Evolutionary conservation across 1,140 invertebrate genomes (phyloP).

Genomic region (Marisa cornuarietis): DNA sequence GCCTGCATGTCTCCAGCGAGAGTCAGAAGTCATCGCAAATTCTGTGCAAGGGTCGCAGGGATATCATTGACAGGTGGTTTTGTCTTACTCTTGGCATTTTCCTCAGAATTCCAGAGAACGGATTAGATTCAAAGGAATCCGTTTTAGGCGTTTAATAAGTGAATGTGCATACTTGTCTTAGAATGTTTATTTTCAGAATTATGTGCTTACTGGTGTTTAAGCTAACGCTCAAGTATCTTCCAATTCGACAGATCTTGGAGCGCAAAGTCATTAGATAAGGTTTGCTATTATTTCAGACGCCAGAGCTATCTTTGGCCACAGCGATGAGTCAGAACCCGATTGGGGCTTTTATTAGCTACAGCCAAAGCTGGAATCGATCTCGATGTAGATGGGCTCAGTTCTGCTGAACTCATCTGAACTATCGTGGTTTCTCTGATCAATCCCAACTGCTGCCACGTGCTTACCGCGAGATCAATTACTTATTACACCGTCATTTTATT

Average conservation of each 20-base stretch:
- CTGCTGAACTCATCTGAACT: no score
- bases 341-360: slow-evolving; percentile 26
- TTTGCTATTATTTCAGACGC: slow-evolving; percentile 11
- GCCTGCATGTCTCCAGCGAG: not conserved
- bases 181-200: not conserved
- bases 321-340: slow-evolving; percentile 26
- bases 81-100: no score
- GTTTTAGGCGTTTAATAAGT: not conserved
- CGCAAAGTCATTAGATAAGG: not conserved
- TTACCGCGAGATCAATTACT: not conserved
- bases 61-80: not conserved
- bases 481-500: not conserved
- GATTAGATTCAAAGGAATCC: not conserved
- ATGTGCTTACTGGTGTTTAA: not conserved
- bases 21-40: not conserved
- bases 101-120: not conserved
- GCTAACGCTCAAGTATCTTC: not conserved
- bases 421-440: not conserved
- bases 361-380: slow-evolving; percentile 9
- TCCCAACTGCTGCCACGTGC: not conserved
- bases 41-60: not conserved
- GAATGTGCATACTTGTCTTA: not conserved
- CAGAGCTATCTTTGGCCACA: slow-evolving; percentile 24
- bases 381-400: not conserved
- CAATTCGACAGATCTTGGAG: not conserved